A percentile compares a stretch with the other conserved stretches of the same genome.
These are phyloP conservation scores for Epinephelus moara DNA, from an alignment of 2,113 vertebrate species.

Conservation along the genomic window DNA sequence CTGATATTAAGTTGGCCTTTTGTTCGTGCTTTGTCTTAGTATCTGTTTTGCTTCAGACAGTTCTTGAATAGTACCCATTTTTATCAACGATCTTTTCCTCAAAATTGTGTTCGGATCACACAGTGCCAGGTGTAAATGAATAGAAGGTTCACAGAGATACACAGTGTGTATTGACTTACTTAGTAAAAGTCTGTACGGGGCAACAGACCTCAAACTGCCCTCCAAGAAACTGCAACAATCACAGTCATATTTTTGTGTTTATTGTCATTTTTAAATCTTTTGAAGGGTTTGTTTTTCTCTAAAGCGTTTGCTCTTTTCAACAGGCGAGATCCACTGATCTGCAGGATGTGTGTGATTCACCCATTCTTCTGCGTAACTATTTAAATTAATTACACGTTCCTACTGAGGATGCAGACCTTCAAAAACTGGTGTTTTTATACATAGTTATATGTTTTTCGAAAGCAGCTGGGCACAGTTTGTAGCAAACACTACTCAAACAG, in stretches of 20 bases:
- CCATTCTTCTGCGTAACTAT: neutral
- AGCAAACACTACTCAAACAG: too few species aligned
- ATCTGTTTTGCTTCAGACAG: neutral
- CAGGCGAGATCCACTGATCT: neutral
- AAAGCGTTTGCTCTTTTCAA: neutral
- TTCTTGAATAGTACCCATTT: neutral
- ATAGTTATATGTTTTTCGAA: too few species aligned
- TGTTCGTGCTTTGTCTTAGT: slow-evolving; percentile 3
- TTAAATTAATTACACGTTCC: neutral
- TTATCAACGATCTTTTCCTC: neutral
- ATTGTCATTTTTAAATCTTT: neutral
- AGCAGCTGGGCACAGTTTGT: too few species aligned
- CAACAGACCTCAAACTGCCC: neutral
- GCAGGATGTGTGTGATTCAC: neutral
- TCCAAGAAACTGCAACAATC: neutral
- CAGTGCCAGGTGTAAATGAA: neutral
- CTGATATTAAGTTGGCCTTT: slow-evolving; percentile 6
- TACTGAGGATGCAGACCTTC: too few species aligned
- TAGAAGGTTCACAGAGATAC: neutral
- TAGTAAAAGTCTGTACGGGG: neutral
- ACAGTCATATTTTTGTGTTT: neutral
- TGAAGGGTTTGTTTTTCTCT: neutral
- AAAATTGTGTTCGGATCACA: neutral
- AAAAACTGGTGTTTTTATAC: too few species aligned
- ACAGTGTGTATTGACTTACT: neutral